Evolutionary conservation across 2,888 invertebrate genomes (phyloP).

Genomic region (Elmis aenea): DNA sequence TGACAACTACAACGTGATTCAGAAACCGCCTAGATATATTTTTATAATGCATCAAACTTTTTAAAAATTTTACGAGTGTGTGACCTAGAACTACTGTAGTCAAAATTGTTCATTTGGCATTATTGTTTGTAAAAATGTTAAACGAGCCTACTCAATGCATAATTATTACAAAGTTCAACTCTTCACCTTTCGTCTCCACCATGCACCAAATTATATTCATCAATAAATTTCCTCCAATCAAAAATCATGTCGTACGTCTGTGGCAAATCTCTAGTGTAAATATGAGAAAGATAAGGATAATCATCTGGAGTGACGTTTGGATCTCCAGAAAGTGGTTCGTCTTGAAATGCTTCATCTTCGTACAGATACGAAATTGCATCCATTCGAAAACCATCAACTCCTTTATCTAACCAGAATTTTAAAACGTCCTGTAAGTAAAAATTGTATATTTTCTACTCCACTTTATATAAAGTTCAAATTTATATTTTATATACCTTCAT

Average conservation of each 20-base stretch:
- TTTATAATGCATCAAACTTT: no score
- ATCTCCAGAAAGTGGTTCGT: slow-evolving; percentile 43
- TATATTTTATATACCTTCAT: slow-evolving; percentile 49
- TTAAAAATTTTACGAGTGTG: no score
- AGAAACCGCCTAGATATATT: no score
- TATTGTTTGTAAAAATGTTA: no score
- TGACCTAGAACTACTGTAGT: no score
- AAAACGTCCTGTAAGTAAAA: slow-evolving; percentile 53
- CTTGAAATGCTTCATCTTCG: slow-evolving; percentile 41
- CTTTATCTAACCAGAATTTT: slow-evolving; percentile 75
- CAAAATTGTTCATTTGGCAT: no score
- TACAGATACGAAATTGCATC: slow-evolving; percentile 60
- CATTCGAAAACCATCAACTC: slow-evolving; percentile 82
- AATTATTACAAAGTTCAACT: no score
- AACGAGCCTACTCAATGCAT: no score
- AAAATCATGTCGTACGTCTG: slow-evolving; percentile 62
- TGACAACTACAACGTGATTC: no score
- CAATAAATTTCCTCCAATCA: slow-evolving; percentile 59
- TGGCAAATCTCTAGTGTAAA: slow-evolving; percentile 55
- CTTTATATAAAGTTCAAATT: neutral
- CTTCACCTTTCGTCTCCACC: slow-evolving; percentile 44
- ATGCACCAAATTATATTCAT: slow-evolving; percentile 48
- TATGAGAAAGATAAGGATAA: slow-evolving; percentile 57
- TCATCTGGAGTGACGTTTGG: slow-evolving; percentile 35
- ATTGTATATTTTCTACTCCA: no score